A percentile compares a stretch with the other conserved stretches of the same genome.
These are phyloP conservation scores for Actinostola sp. DNA, from an alignment of 92 coral and sea anemone species.

Conservation along the genomic window DNA sequence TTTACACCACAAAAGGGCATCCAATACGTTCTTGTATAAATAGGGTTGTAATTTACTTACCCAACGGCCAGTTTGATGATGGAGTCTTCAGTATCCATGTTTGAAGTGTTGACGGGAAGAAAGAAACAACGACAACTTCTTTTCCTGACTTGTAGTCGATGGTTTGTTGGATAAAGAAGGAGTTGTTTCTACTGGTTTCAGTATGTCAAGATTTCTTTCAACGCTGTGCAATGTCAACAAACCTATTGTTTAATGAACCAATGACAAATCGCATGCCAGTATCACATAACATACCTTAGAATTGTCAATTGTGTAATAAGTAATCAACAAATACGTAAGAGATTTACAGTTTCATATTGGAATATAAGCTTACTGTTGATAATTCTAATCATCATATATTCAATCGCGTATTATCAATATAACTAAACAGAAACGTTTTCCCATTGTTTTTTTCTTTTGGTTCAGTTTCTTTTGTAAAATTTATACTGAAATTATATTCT, in stretches of 20 bases:
- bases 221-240: constrained; percentile 27
- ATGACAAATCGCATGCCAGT: constrained; percentile 5
- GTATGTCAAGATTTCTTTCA: constrained; percentile 22
- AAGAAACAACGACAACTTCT: not conserved
- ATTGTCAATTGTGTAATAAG: constrained; percentile 7
- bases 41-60: constrained; percentile 5
- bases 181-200: constrained; percentile 1
- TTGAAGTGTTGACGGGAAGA: not conserved
- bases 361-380: no score
- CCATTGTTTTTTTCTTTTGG: no score
- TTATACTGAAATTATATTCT: no score
- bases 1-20: no score
- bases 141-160: not conserved
- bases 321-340: constrained; percentile 1
- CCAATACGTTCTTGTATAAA: not conserved
- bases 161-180: not conserved
- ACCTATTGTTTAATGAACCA: constrained; percentile 30
- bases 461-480: no score
- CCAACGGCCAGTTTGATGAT: constrained; percentile 2
- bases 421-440: no score
- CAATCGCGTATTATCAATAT: no score
- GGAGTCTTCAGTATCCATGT: constrained; percentile 2
- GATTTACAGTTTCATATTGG: not conserved
- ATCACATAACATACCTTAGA: not conserved
- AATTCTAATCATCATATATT: no score